A percentile compares a stretch with the other conserved stretches of the same genome.
Conservation (phyloP, 1,140 invertebrate species). For the Cherax quadricarinatus region DNA sequence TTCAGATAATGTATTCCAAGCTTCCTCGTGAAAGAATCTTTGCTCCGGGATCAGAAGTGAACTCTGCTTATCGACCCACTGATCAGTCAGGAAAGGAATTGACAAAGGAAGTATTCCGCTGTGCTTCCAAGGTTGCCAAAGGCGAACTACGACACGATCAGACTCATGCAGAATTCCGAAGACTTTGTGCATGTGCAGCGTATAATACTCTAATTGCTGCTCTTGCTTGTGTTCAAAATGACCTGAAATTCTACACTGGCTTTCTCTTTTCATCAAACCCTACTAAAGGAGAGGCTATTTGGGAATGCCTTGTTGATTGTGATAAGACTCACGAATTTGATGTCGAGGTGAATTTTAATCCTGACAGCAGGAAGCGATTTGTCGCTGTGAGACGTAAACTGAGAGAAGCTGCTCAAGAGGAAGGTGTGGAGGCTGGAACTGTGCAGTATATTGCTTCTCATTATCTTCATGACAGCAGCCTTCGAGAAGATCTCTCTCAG, state of each 20-base stretch:
- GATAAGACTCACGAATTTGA: constrained; percentile 48
- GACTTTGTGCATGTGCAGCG: constrained; percentile 62
- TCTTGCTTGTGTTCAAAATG: constrained; percentile 61
- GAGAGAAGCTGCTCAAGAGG: not conserved
- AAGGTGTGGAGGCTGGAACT: constrained; percentile 13
- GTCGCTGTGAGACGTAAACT: constrained; percentile 42
- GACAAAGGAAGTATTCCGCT: constrained; percentile 52
- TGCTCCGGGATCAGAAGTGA: constrained; percentile 54
- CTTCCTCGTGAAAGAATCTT: constrained; percentile 55
- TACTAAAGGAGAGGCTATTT: constrained; percentile 51
- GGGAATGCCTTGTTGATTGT: constrained; percentile 57
- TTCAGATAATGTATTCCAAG: constrained; percentile 52
- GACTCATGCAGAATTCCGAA: constrained; percentile 42
- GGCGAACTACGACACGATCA: constrained; percentile 53
- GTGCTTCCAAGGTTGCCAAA: constrained; percentile 49
- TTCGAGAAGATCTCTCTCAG: constrained; percentile 52
- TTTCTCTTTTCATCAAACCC: constrained; percentile 45
- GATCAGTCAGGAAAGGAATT: constrained; percentile 51
- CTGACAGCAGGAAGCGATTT: constrained; percentile 49
- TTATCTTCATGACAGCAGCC: constrained; percentile 50
- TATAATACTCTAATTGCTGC: constrained; percentile 60
- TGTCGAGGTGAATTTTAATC: constrained; percentile 54
- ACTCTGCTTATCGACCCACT: constrained; percentile 30
- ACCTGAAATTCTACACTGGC: constrained; percentile 43
- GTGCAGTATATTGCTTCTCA: constrained; percentile 53